phyloP scores from a whole-genome alignment of 1,140 invertebrate genomes.

The Dendrolimus kikuchii region DNA sequence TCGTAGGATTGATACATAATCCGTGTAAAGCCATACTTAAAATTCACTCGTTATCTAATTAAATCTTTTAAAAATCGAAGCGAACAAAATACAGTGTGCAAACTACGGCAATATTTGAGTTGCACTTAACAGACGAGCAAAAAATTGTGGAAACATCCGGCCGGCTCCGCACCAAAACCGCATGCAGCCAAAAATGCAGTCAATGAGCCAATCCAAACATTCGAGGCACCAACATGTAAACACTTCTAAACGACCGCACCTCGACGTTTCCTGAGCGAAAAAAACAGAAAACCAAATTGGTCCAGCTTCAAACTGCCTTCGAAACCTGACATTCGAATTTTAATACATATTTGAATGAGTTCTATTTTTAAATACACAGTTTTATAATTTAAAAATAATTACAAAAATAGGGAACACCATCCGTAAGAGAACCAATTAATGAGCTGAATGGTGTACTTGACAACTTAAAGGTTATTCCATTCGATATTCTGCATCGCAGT shows the following conservation, averaged over 20 bases:
- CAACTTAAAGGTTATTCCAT: no score
- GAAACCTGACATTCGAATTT: no score
- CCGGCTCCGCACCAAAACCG: slow-evolving; percentile 36
- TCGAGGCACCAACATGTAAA: slow-evolving; percentile 54
- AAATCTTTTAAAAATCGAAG: slow-evolving; percentile 16
- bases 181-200: slow-evolving; percentile 46
- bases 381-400: no score
- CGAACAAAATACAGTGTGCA: slow-evolving; percentile 9
- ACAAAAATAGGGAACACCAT: no score
- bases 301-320: no score
- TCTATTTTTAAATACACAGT: no score
- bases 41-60: neutral
- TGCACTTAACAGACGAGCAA: slow-evolving; percentile 40
- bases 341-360: no score
- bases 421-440: no score
- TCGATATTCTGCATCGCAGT: no score
- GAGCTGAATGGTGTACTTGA: no score
- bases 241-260: slow-evolving; percentile 39
- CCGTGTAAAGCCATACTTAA: no score
- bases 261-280: slow-evolving; percentile 28
- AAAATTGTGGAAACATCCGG: slow-evolving; percentile 42
- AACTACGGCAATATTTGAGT: slow-evolving; percentile 42
- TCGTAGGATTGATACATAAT: no score
- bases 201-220: slow-evolving; percentile 54
- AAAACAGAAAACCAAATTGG: neutral